phyloP scores from a whole-genome alignment of 2,888 invertebrate genomes.

The Enchytraeus crypticus region DNA sequence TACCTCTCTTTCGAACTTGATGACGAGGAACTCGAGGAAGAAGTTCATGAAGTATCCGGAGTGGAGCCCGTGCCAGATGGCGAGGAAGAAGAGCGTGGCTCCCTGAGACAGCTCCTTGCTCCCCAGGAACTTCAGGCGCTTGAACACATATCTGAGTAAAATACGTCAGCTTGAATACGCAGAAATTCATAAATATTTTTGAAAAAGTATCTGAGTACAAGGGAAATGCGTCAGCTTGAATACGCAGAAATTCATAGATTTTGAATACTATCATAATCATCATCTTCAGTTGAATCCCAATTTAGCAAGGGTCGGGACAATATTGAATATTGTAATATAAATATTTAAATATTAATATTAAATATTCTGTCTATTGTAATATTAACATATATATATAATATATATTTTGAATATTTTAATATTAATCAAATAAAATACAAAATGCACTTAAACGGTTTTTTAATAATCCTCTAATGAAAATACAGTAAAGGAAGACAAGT shows the following conservation, averaged over 20 bases:
- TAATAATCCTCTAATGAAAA: too few relatives aligned
- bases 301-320: too few relatives aligned
- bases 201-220: conserved; percentile 64
- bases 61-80: conserved; percentile 91
- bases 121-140: conserved; percentile 80
- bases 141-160: conserved; percentile 68
- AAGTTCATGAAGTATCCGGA: conserved; percentile 89
- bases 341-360: neutral
- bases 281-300: too few relatives aligned
- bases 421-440: too few relatives aligned
- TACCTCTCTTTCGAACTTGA: conserved; percentile 41
- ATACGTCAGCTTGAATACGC: neutral
- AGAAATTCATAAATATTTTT: conserved; percentile 51
- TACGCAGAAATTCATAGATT: neutral
- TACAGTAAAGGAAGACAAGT: too few relatives aligned
- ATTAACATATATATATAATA: too few relatives aligned
- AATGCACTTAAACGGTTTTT: too few relatives aligned
- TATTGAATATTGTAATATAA: neutral
- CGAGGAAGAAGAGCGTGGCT: conserved; percentile 73
- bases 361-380: too few relatives aligned
- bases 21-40: conserved; percentile 71
- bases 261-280: neutral
- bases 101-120: conserved; percentile 71
- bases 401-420: too few relatives aligned
- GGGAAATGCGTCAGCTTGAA: neutral